Percentiles rank a stretch among this genome's conserved stretches.
Conservation (phyloP, 2,797 vertebrate genomes). For the Champsocephalus gunnari region DNA sequence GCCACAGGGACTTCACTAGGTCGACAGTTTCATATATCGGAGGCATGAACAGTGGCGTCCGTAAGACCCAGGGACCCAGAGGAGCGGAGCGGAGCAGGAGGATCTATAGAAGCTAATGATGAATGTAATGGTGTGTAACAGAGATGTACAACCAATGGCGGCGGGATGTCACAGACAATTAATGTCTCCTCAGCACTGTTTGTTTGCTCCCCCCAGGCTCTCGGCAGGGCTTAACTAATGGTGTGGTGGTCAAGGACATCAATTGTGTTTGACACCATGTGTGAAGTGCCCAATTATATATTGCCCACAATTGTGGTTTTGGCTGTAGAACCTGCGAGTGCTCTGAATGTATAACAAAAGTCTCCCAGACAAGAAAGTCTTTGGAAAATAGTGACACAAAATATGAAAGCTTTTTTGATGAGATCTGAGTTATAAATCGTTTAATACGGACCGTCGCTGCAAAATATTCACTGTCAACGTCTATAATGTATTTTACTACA, state of each 20-base stretch:
- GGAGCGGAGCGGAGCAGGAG: conserved; percentile 46
- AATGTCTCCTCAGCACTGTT: conserved; percentile 81
- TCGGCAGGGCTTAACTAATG: conserved; percentile 87
- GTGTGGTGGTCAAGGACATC: conserved; percentile 82
- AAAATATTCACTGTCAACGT: not conserved
- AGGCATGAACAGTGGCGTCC: conserved; percentile 36
- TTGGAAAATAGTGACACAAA: not conserved
- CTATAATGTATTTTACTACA: not conserved
- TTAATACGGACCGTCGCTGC: not conserved
- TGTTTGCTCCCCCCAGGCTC: conserved; percentile 82
- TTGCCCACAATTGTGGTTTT: conserved; percentile 74
- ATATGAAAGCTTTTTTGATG: not conserved
- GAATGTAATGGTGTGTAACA: conserved; percentile 84
- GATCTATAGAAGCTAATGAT: conserved; percentile 83
- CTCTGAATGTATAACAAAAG: conserved; percentile 19
- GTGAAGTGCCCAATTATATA: conserved; percentile 86
- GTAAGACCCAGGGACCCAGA: conserved; percentile 54
- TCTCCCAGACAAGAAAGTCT: conserved; percentile 8
- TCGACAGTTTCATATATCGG: conserved; percentile 31
- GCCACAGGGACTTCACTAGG: conserved; percentile 27
- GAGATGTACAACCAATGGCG: conserved; percentile 85
- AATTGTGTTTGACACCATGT: conserved; percentile 86
- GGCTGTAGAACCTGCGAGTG: conserved; percentile 35
- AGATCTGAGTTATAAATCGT: not conserved
- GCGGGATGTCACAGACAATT: conserved; percentile 87